Conservation (phyloP, 2,888 invertebrate genomes). For the Epiblema foenella region DNA sequence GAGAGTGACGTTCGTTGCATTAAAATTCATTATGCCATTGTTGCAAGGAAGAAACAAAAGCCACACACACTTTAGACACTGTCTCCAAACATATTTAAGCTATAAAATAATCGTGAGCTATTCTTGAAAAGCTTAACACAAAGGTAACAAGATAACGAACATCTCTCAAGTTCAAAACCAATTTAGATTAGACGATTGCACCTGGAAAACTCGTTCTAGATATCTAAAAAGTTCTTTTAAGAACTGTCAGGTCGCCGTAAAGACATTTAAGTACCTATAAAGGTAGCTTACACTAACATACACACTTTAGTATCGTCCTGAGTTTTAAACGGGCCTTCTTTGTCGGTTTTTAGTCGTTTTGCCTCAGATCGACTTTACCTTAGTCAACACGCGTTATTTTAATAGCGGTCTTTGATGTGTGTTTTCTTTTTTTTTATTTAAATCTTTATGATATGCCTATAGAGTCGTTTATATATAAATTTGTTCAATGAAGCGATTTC, state of each 20-base stretch:
- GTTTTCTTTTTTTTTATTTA: constrained; percentile 12
- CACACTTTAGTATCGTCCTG: constrained; percentile 28
- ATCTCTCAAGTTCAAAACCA: constrained; percentile 15
- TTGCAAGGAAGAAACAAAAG: background rate
- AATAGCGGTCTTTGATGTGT: constrained; percentile 26
- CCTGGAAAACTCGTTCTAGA: constrained; percentile 8
- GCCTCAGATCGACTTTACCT: constrained; percentile 17
- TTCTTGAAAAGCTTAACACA: constrained; percentile 7
- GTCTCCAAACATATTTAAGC: background rate
- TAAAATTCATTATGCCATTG: background rate
- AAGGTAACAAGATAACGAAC: constrained; percentile 1
- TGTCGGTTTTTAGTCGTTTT: constrained; percentile 29
- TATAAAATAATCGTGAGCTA: background rate
- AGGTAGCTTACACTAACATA: constrained; percentile 28
- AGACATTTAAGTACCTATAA: constrained; percentile 25
- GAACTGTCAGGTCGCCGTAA: constrained; percentile 21
- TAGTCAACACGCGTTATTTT: constrained; percentile 40
- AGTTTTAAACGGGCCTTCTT: constrained; percentile 23
- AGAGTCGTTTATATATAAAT: background rate
- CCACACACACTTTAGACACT: background rate
- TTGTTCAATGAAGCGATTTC: background rate
- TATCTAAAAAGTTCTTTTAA: constrained; percentile 18
- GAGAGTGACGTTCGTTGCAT: background rate
- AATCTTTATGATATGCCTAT: background rate
- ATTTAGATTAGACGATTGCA: constrained; percentile 25